Evolutionary conservation across 2,797 vertebrate genomes (phyloP).

Genomic region (Tapirus indicus): DNA sequence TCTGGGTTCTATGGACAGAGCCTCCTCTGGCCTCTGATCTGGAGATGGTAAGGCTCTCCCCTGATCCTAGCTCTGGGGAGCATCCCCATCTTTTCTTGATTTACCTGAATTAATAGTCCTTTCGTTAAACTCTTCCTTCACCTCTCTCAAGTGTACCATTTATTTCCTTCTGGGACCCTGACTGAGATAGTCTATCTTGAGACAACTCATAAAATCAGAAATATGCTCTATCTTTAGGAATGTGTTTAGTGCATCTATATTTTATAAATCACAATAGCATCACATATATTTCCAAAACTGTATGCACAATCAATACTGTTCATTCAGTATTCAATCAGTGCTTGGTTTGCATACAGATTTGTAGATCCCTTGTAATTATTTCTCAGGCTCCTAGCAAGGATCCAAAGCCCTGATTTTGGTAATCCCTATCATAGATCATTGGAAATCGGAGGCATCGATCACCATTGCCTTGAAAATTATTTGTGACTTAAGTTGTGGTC

Average conservation of each 20-base stretch:
- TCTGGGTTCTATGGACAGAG: neutral
- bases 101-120: neutral
- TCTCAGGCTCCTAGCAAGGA: neutral
- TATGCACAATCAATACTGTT: neutral
- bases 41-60: neutral
- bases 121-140: neutral
- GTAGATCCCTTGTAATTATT: neutral
- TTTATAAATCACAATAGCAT: neutral
- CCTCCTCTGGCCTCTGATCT: neutral
- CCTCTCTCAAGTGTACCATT: fast-evolving
- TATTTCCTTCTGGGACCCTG: neutral
- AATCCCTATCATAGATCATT: neutral
- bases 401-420: neutral
- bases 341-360: neutral
- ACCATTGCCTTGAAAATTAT: neutral
- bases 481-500: neutral
- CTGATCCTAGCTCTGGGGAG: neutral
- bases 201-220: neutral
- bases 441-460: neutral
- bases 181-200: neutral
- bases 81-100: too few species aligned
- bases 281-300: neutral
- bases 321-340: neutral
- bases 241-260: neutral
- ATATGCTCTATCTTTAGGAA: neutral